A percentile compares a stretch with the other conserved stretches of the same genome.
These are phyloP conservation scores for Spatulosminthurus flaviceps DNA, from an alignment of 2,888 invertebrate genomes.

Conservation along the genomic window DNA sequence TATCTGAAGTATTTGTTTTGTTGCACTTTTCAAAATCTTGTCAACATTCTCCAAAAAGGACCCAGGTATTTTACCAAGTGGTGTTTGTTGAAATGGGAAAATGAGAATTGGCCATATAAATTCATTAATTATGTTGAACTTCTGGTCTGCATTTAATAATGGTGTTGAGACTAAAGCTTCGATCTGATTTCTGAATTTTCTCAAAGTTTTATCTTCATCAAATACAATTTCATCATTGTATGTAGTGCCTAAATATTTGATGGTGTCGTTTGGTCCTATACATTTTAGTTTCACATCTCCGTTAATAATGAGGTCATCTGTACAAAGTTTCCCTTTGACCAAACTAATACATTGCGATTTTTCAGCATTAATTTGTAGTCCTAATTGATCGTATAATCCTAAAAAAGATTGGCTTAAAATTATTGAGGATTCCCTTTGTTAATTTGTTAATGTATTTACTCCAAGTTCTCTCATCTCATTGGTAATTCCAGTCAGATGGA, in stretches of 20 bases:
- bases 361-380: too few relatives aligned
- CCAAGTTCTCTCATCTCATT: too few relatives aligned
- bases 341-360: too few relatives aligned
- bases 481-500: too few relatives aligned
- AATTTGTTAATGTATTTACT: too few relatives aligned
- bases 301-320: too few relatives aligned
- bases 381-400: too few relatives aligned
- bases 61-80: background rate
- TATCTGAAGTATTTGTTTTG: slow-evolving; percentile 8
- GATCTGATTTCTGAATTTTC: background rate
- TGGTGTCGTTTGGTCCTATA: background rate
- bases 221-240: slow-evolving; percentile 21
- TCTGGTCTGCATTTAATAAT: background rate
- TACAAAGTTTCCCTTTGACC: too few relatives aligned
- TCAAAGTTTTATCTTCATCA: background rate
- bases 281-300: too few relatives aligned
- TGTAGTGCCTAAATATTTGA: background rate
- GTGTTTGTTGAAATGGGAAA: background rate
- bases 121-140: slow-evolving; percentile 18
- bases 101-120: slow-evolving; percentile 22
- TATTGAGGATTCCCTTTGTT: too few relatives aligned
- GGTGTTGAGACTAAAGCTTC: slow-evolving; percentile 1
- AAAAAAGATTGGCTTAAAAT: too few relatives aligned
- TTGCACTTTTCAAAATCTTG: slow-evolving; percentile 13
- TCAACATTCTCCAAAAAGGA: background rate